These are phyloP conservation scores for Dasyprocta punctata DNA, from an alignment of 2,113 vertebrate genomes.

Conservation along the genomic window DNA sequence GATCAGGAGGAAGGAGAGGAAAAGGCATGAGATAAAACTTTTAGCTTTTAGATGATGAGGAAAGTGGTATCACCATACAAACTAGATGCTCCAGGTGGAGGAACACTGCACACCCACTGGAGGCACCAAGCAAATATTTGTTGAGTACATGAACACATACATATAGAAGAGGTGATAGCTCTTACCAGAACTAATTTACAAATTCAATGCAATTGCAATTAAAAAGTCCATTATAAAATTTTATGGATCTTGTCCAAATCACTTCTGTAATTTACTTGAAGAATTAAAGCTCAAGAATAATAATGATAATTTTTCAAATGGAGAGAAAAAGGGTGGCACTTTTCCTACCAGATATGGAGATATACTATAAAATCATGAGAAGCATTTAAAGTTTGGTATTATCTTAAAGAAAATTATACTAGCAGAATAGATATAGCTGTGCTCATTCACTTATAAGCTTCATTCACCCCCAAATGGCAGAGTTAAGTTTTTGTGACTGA, in stretches of 20 bases:
- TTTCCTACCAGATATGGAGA: not conserved
- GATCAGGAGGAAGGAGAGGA: not conserved
- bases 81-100: not conserved
- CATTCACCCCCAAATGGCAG: fast-evolving
- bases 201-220: not conserved
- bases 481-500: not conserved
- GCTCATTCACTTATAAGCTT: not conserved
- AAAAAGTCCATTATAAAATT: not conserved
- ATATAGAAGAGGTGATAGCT: not conserved
- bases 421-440: not conserved
- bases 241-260: not conserved
- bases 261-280: not conserved
- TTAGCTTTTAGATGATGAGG: not conserved
- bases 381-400: not conserved
- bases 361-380: not conserved
- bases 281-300: not conserved
- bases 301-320: not conserved
- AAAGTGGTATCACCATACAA: not conserved
- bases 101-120: not conserved
- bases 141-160: not conserved
- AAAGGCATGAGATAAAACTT: not conserved
- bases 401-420: no score
- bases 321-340: not conserved
- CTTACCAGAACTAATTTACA: not conserved
- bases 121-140: not conserved